Evolutionary conservation across 2,113 vertebrate species (phyloP).

Genomic region (Manacus vitellinus): DNA sequence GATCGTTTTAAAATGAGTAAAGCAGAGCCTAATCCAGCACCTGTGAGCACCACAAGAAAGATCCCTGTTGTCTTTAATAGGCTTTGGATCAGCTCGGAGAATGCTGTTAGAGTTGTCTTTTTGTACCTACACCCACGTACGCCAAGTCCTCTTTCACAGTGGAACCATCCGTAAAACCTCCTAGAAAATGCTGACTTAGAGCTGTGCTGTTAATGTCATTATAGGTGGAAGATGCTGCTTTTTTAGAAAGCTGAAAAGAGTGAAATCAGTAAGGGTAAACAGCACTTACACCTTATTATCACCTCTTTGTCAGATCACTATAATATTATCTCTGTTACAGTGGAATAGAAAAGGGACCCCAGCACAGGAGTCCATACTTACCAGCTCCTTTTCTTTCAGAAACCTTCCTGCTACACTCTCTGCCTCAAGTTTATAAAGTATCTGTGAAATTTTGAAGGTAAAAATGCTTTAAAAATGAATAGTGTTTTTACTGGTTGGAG

Average conservation of each 20-base stretch:
- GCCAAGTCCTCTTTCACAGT: neutral
- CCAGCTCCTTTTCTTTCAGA: neutral
- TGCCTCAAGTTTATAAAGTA: neutral
- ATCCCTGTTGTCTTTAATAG: slow-evolving; percentile 60
- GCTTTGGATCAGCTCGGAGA: slow-evolving; percentile 49
- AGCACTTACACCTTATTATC: neutral
- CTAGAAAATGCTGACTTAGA: neutral
- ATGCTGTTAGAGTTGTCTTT: slow-evolving; percentile 60
- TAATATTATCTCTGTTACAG: neutral
- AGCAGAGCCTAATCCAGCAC: slow-evolving; percentile 36
- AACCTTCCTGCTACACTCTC: neutral
- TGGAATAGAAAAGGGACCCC: neutral
- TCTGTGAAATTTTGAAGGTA: neutral
- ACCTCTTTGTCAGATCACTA: neutral
- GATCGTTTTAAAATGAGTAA: slow-evolving; percentile 23
- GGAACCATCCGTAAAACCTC: neutral
- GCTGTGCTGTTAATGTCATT: neutral
- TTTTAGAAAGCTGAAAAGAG: neutral
- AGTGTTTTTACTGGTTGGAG: neutral
- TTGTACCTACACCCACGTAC: slow-evolving; percentile 41
- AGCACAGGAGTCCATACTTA: neutral
- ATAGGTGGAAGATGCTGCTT: neutral
- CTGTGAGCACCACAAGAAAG: neutral
- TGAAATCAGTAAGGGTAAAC: accelerated
- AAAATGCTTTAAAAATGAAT: neutral